phyloP scores from a whole-genome alignment of 2,113 vertebrate species.

The Gallinago undulata region DNA sequence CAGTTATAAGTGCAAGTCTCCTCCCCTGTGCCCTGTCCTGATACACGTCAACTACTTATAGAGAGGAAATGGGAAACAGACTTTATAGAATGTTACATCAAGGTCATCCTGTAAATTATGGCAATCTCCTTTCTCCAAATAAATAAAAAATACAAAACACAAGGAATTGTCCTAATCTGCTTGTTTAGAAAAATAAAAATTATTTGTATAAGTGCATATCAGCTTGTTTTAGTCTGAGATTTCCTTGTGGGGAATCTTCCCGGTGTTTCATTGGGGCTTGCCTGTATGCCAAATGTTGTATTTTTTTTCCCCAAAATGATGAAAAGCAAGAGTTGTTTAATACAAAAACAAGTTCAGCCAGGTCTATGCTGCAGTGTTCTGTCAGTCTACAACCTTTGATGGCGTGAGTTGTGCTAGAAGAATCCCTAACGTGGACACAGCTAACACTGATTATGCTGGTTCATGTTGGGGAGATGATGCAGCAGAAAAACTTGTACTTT shows the following conservation, averaged over 20 bases:
- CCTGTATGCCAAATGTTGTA: accelerated
- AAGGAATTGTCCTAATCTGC: background rate
- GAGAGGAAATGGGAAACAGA: background rate
- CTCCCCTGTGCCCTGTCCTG: accelerated
- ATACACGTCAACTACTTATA: background rate
- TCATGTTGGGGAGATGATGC: background rate
- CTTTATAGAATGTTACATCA: background rate
- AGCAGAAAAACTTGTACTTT: background rate
- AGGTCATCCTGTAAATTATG: background rate
- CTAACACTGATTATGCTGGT: background rate
- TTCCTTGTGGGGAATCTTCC: background rate
- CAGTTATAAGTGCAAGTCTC: background rate
- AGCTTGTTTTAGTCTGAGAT: background rate
- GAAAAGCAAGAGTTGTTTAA: background rate
- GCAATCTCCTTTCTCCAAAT: background rate
- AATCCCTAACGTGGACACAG: background rate
- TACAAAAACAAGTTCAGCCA: background rate
- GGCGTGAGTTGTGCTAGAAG: background rate
- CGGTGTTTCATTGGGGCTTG: background rate
- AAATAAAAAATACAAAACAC: background rate
- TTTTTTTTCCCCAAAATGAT: background rate
- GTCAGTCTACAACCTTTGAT: background rate
- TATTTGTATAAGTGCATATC: background rate
- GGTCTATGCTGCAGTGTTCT: background rate
- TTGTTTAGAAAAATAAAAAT: background rate